Conservation (phyloP, 2,888 invertebrate genomes). For the Drosophila koepferae region DNA sequence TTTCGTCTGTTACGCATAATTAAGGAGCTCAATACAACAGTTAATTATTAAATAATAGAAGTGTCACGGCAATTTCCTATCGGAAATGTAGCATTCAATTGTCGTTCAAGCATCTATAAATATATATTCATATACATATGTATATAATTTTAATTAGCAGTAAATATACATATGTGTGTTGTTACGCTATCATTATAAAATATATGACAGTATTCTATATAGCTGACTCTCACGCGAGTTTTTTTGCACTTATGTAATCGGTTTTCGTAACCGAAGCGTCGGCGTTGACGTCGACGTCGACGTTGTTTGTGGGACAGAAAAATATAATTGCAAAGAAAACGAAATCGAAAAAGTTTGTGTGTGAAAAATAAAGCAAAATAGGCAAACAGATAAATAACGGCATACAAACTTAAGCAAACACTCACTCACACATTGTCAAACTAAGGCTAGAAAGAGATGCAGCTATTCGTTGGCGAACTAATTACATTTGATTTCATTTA, state of each 20-base stretch:
- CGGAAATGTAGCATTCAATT: constrained; percentile 8
- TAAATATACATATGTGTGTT: not conserved
- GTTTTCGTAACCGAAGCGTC: constrained; percentile 76
- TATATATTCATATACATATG: not conserved
- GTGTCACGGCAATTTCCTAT: not conserved
- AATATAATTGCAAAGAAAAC: constrained; percentile 33
- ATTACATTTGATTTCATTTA: constrained; percentile 35
- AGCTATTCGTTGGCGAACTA: constrained; percentile 34
- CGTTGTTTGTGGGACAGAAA: constrained; percentile 31
- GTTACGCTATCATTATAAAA: constrained; percentile 29
- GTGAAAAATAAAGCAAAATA: constrained; percentile 57
- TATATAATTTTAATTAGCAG: constrained; percentile 34
- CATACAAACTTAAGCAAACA: constrained; percentile 26
- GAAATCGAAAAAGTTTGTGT: constrained; percentile 42
- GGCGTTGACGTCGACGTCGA: constrained; percentile 58
- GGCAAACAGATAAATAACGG: constrained; percentile 60
- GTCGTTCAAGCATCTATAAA: not conserved
- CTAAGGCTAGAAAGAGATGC: constrained; percentile 35
- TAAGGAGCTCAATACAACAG: constrained; percentile 7
- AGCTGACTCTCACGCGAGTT: constrained; percentile 47
- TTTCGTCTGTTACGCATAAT: constrained; percentile 29
- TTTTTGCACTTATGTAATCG: constrained; percentile 75
- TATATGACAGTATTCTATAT: constrained; percentile 29
- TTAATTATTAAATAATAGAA: not conserved
- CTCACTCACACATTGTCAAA: not conserved